Base-by-base conservation (phyloP, 2,113 vertebrate species). In the Ciconia boyciana region DNA sequence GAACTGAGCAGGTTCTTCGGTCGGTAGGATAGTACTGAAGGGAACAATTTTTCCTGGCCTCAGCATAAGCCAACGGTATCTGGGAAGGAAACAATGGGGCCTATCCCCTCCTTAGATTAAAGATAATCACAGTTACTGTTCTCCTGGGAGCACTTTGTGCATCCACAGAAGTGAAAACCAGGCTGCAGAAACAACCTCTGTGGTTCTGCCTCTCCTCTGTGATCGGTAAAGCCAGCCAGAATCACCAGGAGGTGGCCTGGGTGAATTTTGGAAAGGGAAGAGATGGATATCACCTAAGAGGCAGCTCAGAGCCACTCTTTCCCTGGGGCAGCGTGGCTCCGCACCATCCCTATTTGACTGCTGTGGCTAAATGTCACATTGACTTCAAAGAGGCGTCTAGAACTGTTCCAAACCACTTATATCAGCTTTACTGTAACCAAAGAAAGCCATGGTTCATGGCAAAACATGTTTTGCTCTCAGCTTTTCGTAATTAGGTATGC, bases 351-450 rank as follows among this genome's bases (percentile, higher is more conserved):
- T 41, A 0, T 91, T 91, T 65, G 69, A 36, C 64, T 89, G 58
- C 74, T 91, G 95, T 70, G 76, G 90, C 32, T 90, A 55, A 43
- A 77, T 81, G 75, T 82, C 62, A 28, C 8, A 25, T 22, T 66
- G 62, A 83, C 93, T 95, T 89, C 82, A 94, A 96, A 94, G 91
- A 90, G 21, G 54, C 25, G 3, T 77, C 72, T 91, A 88, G 95
- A 95, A 90, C 82, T 70, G 49, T 88, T 96, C 91, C 71, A 96
- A 91, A 92, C 89, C 74, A 75, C 82, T 93, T 91, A 49, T 86
- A 95, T 93, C 91, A 74, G 87, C 94, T 95, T 77, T 75, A 17
- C 54, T 68, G 36, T 86, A 93, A 95, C 66, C 70, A 80, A 39
- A 65, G 80, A 71, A 93, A 80, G 71, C 62, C n/a, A 18, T 2